Percentiles rank a stretch among this genome's conserved stretches.
Conservation (phyloP, 2,113 vertebrate genomes). For the Zosterops hypoxanthus region DNA sequence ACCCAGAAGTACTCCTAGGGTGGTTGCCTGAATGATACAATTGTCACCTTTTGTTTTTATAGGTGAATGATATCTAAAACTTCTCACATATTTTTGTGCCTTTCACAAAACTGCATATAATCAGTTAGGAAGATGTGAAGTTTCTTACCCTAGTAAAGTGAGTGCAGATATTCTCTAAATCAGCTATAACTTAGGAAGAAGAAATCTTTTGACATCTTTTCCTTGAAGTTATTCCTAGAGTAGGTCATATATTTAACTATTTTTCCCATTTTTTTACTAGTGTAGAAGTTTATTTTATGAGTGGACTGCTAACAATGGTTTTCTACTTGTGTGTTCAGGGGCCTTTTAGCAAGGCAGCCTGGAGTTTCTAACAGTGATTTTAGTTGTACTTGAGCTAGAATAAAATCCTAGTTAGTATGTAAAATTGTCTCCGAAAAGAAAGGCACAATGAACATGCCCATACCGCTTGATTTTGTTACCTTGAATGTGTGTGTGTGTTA, state of each 20-base stretch:
- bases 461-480: not conserved
- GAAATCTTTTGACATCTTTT: not conserved
- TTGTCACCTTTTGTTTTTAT: not conserved
- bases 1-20: not conserved
- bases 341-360: not conserved
- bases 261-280: not conserved
- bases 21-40: not conserved
- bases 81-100: not conserved
- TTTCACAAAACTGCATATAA: not conserved
- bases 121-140: not conserved
- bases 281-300: not conserved
- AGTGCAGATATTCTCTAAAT: not conserved
- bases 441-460: not conserved
- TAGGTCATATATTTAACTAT: not conserved
- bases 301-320: not conserved
- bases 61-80: not conserved
- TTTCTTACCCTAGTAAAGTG: not conserved
- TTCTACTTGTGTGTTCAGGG: accelerated
- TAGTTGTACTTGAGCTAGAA: not conserved
- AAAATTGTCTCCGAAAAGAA: not conserved
- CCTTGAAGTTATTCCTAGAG: not conserved
- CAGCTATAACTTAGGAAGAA: not conserved
- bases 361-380: not conserved
- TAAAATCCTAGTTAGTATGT: not conserved
- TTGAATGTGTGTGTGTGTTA: not conserved